A percentile compares a stretch with the other conserved stretches of the same genome.
phyloP scores from a whole-genome alignment of 2,797 vertebrate species.

The Hirundo rustica region DNA sequence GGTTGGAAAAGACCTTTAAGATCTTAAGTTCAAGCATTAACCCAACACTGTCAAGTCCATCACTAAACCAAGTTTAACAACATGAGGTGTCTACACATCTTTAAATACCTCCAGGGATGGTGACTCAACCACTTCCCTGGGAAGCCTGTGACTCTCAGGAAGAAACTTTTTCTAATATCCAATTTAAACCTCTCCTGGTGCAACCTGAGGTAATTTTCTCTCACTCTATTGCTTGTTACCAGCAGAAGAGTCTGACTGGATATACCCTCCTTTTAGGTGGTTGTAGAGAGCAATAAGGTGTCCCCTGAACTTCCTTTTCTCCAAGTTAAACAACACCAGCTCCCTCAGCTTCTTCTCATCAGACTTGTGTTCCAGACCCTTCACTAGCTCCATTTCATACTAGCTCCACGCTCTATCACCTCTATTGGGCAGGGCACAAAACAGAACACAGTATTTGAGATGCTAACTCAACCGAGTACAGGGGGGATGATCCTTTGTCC shows the following conservation, averaged over 20 bases:
- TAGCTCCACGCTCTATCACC: not conserved
- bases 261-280: not conserved
- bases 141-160: not conserved
- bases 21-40: not conserved
- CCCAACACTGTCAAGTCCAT: not conserved
- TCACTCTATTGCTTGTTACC: not conserved
- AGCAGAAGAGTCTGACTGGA: not conserved
- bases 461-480: fast-evolving
- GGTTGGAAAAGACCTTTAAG: not conserved
- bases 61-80: not conserved
- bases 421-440: not conserved
- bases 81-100: not conserved
- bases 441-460: not conserved
- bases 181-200: not conserved
- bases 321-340: not conserved
- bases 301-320: not conserved
- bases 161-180: not conserved
- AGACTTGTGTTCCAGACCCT: not conserved
- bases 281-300: not conserved
- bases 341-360: not conserved
- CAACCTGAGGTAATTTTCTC: not conserved
- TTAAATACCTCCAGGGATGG: not conserved
- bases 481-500: fast-evolving
- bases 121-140: not conserved
- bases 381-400: not conserved